Percentiles rank a stretch among this genome's conserved stretches.
These are phyloP conservation scores for Acanthopleura granulata DNA, from an alignment of 2,888 invertebrate genomes.

Conservation along the genomic window DNA sequence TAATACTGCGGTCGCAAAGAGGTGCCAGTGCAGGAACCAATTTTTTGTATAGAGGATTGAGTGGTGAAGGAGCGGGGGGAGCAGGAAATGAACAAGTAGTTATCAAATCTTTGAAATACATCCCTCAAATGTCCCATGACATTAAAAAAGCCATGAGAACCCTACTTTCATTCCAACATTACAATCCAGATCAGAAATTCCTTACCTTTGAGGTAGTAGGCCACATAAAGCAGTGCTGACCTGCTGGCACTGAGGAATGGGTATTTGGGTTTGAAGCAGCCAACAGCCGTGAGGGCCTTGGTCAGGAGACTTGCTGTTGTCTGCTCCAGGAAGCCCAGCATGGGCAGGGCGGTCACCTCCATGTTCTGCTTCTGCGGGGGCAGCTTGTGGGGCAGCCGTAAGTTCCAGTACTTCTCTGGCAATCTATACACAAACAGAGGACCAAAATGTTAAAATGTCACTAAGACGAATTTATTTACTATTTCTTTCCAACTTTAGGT, in stretches of 20 bases:
- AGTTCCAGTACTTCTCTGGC: slow-evolving; percentile 66
- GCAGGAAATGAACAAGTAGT: no score
- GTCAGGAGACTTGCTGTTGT: slow-evolving; percentile 63
- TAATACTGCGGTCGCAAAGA: no score
- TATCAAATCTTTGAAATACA: no score
- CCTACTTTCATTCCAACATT: no score
- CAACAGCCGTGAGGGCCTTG: slow-evolving; percentile 66
- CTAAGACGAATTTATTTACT: neutral
- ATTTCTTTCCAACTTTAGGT: neutral
- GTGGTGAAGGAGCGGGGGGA: no score
- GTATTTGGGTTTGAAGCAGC: slow-evolving; percentile 69
- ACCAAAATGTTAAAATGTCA: neutral
- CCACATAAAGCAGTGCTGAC: slow-evolving; percentile 68
- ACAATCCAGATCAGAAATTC: no score
- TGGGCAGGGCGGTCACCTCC: slow-evolving; percentile 61
- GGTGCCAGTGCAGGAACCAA: no score
- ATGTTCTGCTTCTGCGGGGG: slow-evolving; percentile 65
- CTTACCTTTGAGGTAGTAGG: slow-evolving; percentile 69
- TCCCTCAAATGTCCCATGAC: no score
- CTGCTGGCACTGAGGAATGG: slow-evolving; percentile 66
- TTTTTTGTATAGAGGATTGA: no score
- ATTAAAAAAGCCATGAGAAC: no score
- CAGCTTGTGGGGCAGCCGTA: slow-evolving; percentile 68
- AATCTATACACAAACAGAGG: slow-evolving; percentile 41
- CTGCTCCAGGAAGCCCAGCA: slow-evolving; percentile 70